Evolutionary conservation across 2,888 invertebrate species (phyloP).

Genomic region (Homarus gammarus): DNA sequence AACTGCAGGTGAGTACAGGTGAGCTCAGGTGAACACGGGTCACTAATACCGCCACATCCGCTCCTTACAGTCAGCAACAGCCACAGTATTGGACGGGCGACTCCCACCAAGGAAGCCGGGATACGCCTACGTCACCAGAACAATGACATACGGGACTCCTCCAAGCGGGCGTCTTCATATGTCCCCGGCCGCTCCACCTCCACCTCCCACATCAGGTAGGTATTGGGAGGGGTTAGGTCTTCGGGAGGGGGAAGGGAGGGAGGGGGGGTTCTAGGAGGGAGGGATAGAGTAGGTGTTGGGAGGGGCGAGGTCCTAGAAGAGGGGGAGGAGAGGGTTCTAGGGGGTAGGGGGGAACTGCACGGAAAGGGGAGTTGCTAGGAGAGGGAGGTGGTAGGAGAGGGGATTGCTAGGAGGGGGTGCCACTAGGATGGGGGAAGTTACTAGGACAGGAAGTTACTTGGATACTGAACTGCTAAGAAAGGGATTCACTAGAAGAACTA

Average conservation of each 20-base stretch:
- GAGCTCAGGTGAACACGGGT: no score
- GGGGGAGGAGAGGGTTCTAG: neutral
- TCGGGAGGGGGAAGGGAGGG: neutral
- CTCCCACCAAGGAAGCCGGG: neutral
- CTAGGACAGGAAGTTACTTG: no score
- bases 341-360: no score
- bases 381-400: no score
- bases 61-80: no score
- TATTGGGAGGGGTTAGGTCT: neutral
- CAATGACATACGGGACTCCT: neutral
- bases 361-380: no score
- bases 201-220: constrained; percentile 14
- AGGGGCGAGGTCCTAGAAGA: neutral
- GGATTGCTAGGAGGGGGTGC: no score
- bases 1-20: no score
- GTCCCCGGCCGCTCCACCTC: neutral
- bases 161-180: constrained; percentile 29
- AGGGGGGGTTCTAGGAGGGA: neutral
- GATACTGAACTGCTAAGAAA: no score
- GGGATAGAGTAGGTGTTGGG: neutral
- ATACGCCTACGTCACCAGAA: neutral
- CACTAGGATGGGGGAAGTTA: no score
- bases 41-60: no score
- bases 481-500: no score
- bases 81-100: neutral